These are phyloP conservation scores for Gallinago nigripennis DNA, from an alignment of 2,797 vertebrate species.

Conservation along the genomic window DNA sequence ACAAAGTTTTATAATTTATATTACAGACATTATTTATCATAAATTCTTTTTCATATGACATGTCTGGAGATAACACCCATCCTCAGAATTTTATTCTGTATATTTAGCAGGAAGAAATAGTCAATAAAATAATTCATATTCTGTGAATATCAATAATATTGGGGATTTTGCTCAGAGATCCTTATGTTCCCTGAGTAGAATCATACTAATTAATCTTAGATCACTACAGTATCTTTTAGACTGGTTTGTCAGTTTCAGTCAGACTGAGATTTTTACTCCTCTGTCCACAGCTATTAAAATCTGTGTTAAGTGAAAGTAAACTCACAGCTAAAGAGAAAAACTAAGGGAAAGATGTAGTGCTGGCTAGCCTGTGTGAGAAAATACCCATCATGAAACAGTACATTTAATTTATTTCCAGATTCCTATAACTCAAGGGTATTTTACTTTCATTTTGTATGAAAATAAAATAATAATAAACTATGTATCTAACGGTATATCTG, in stretches of 20 bases:
- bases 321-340: background rate
- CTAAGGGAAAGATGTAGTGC: background rate
- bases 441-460: background rate
- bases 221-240: background rate
- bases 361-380: background rate
- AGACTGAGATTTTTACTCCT: background rate
- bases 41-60: background rate
- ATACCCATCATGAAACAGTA: background rate
- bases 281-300: background rate
- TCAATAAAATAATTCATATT: background rate
- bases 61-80: background rate
- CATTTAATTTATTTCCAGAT: background rate
- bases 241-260: background rate
- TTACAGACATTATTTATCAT: background rate
- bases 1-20: background rate
- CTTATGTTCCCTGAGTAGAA: background rate
- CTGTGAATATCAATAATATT: background rate
- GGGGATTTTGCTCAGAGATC: background rate
- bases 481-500: background rate
- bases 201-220: background rate
- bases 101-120: background rate
- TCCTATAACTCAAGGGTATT: background rate
- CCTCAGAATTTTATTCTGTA: background rate
- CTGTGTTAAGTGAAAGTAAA: background rate
- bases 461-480: background rate